phyloP scores from a whole-genome alignment of 2,888 invertebrate genomes.

The Drosophila setosimentum region DNA sequence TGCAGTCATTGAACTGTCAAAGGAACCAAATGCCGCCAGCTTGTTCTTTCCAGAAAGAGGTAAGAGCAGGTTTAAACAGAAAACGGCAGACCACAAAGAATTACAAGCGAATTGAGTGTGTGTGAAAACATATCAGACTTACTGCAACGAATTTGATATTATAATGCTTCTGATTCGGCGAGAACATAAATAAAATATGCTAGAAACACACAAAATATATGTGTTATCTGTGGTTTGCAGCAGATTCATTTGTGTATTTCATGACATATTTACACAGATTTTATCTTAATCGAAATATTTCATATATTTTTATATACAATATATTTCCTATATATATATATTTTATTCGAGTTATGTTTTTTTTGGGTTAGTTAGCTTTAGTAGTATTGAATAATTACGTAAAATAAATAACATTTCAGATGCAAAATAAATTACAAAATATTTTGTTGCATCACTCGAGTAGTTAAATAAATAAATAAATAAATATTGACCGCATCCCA shows the following conservation, averaged over 20 bases:
- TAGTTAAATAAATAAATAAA: background rate
- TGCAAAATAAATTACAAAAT: background rate
- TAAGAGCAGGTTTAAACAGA: slow-evolving; percentile 1
- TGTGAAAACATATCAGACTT: slow-evolving; percentile 4
- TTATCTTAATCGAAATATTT: background rate
- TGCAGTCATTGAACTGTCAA: slow-evolving; percentile 47
- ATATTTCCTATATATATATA: background rate
- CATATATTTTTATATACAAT: background rate
- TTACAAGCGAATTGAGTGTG: slow-evolving; percentile 5
- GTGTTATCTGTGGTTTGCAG: background rate
- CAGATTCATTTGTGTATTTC: background rate
- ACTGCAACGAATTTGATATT: slow-evolving; percentile 12
- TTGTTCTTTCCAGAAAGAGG: slow-evolving; percentile 22
- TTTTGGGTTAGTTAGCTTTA: background rate
- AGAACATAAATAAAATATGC: slow-evolving; percentile 17
- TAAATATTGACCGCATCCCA: background rate
- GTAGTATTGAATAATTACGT: background rate
- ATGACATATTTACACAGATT: background rate
- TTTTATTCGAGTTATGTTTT: background rate
- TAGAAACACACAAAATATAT: background rate
- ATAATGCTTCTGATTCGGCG: background rate
- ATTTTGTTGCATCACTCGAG: background rate
- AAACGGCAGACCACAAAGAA: slow-evolving; percentile 7
- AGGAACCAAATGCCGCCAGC: slow-evolving; percentile 27
- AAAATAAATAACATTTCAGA: background rate